phyloP scores from a whole-genome alignment of 2,797 vertebrate genomes.

The Melanotaenia maccullochi region DNA sequence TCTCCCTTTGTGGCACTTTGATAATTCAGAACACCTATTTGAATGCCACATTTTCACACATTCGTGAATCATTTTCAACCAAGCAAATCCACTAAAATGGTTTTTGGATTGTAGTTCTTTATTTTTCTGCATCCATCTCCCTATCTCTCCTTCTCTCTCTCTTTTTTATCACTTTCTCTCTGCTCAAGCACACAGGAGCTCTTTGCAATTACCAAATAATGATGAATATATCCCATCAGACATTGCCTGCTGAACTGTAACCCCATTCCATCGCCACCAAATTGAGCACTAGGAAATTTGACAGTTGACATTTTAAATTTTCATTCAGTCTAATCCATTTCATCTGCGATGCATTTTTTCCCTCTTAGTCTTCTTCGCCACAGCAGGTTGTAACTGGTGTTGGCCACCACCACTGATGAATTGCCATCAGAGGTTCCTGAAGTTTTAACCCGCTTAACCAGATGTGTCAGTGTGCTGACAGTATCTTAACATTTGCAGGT shows the following conservation, averaged over 20 bases:
- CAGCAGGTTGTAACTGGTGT: conserved; percentile 10
- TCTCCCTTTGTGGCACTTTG: conserved; percentile 66
- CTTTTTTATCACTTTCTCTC: conserved; percentile 45
- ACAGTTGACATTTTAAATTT: conserved; percentile 83
- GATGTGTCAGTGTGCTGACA: conserved; percentile 20
- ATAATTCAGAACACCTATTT: conserved; percentile 70
- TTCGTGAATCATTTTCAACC: conserved; percentile 68
- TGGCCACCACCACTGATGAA: conserved; percentile 40
- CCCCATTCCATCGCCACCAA: conserved; percentile 67
- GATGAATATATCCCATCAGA: conserved; percentile 82
- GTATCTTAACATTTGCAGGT: conserved; percentile 39
- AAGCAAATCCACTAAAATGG: conserved; percentile 64
- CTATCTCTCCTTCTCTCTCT: conserved; percentile 11
- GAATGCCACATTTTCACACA: conserved; percentile 74
- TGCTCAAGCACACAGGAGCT: conserved; percentile 50
- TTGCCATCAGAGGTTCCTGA: conserved; percentile 24
- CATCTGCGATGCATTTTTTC: conserved; percentile 31
- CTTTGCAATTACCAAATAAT: conserved; percentile 80
- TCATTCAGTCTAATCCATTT: conserved; percentile 68
- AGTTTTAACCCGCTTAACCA: conserved; percentile 42
- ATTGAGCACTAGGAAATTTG: conserved; percentile 76
- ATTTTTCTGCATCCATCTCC: conserved; percentile 41
- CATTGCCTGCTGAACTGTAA: conserved; percentile 79
- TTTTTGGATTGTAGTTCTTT: conserved; percentile 44
- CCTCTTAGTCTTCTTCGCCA: background rate